These are phyloP conservation scores for Haemorhous mexicanus DNA, from an alignment of 2,113 vertebrate genomes.

Conservation along the genomic window DNA sequence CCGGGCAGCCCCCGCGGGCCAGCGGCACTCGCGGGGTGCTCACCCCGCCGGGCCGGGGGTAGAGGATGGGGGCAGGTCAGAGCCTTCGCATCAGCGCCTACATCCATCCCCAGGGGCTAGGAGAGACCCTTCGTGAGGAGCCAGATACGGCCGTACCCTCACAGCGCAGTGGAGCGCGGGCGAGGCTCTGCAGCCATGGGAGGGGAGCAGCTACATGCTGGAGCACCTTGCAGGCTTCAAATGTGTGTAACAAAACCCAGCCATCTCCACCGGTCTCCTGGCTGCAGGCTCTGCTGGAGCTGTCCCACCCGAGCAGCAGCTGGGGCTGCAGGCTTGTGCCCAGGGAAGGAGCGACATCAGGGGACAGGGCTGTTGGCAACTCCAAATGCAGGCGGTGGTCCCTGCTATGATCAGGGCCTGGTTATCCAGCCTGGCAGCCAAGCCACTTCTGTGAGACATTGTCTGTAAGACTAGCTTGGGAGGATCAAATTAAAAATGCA, in stretches of 20 bases:
- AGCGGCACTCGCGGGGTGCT: not conserved
- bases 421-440: not conserved
- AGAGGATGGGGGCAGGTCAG: not conserved
- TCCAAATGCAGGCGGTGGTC: too few species aligned
- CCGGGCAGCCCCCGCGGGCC: not conserved
- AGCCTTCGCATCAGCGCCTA: not conserved
- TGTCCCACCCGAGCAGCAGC: not conserved
- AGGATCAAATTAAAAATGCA: not conserved
- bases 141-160: fast-evolving
- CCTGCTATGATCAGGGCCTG: not conserved
- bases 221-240: too few species aligned
- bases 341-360: not conserved
- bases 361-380: fast-evolving
- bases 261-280: fast-evolving
- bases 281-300: not conserved
- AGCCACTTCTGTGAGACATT: not conserved
- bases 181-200: not conserved
- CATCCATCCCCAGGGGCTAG: not conserved
- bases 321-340: not conserved
- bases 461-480: not conserved
- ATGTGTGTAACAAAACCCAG: fast-evolving
- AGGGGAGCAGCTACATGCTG: fast-evolving
- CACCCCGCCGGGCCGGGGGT: too few species aligned
- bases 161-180: not conserved
- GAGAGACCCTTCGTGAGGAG: too few species aligned